Evolutionary conservation across 2,888 invertebrate genomes (phyloP), one percentile per base, ranked within the genome.

Genomic region (Epiblema foenella): DNA sequence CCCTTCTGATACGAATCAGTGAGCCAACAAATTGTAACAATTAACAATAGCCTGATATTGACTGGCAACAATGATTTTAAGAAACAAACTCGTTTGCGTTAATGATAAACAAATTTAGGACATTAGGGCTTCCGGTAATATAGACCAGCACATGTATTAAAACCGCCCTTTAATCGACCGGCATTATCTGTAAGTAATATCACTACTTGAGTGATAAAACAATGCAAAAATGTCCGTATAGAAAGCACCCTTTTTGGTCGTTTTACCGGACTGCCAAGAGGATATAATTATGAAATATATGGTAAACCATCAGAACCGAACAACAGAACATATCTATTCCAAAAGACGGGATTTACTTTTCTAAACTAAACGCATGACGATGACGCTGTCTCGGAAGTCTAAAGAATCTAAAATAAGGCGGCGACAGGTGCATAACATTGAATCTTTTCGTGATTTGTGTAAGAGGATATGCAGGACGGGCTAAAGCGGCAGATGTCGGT

Each of bases 351-450:
- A 54, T 20, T 11, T 20, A 12, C 12, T 7, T 24, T 18, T 52
- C n/a, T n/a, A n/a, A n/a, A n/a, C n/a, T n/a, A n/a, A n/a, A n/a
- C 15, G 24, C 33, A 33, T 33, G 8, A 5, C 33, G 8, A 59
- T 59, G 59, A 33, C 52, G 57, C 51, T 20, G 33, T 17, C 7
- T 62, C 66, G 66, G 51, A 67, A 57, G 60, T 37, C 2, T 24
- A 24, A 24, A 24, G 24, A 24, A 10, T 24, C n/a, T 12, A 33
- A 60, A 54, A 64, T 54, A 60, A 69, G 18, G n/a, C n/a, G n/a
- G 65, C 63, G 82, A 82, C 90, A 91, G 89, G 90, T 92, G 90
- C 78, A 71, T 78, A 42, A 83, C 85, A 85, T 87, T 88, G 91
- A 89, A 91, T 91, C 81, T 56, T 75, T 74, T 73, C 77, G 85